Evolutionary conservation across 2,888 invertebrate species (phyloP), one percentile per base, ranked within the genome.

Genomic region (Trachelus troglodyta): DNA sequence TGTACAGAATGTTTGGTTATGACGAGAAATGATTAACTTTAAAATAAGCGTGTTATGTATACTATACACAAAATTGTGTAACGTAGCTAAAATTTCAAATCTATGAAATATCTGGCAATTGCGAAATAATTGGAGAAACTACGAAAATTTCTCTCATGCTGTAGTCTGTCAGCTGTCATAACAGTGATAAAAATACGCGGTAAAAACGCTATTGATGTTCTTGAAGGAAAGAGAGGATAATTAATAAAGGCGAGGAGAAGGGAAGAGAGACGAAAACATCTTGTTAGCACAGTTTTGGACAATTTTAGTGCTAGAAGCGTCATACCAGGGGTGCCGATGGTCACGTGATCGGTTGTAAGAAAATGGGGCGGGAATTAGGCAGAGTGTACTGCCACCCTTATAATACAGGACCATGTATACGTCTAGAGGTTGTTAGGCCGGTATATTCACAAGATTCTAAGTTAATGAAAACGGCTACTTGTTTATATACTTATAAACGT

Each of bases 401-500:
- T 71, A 31, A 71, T 31, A 33, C 15, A n/a, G 31, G 23, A 71
- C 12, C 23, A 23, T 23, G 56, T 56, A 56, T 23, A 56, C 23
- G 23, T 23, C 56, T 23, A 9, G 23, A 23, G 23, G 23, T 23
- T 6, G 56, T 56, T 56, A 56, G 23, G 56, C 1, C 9, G 56
- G 1, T 23, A 40, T 56, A 6, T 56, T 23, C 23, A 23, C 23
- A 34, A 30, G 31, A 30, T 71, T 71, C 71, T 31, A 71, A 31
- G 12, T 0, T 69, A 69, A 30, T 34, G 31, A 31, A 71, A 71
- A 34, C 23, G 12, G 34, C 34, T 30, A 37, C 69, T 30, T 34
- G 31, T 76, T 12, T 69, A 69, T 34, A 73, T 40, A 56, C 30
- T 35, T 40, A 73, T 75, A 73, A 33, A 69, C 33, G 71, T 37